Percentiles rank a stretch among this genome's conserved stretches.
Evolutionary conservation across 2,113 vertebrate genomes (phyloP).

Genomic region (Toxotes jaculatrix): DNA sequence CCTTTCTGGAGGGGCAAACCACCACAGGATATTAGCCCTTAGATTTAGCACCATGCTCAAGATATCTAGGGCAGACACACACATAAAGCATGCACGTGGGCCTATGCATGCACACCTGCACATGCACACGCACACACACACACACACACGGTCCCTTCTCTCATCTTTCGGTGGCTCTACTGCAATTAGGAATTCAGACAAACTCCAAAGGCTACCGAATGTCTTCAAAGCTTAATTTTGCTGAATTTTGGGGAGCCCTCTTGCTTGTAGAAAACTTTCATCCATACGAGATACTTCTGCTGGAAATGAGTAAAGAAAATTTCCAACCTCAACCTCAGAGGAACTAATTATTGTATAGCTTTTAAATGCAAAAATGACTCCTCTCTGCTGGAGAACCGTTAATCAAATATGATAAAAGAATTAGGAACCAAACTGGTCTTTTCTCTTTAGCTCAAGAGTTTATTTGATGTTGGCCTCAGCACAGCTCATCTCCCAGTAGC

Average conservation of each 20-base stretch:
- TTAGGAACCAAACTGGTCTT: constrained; percentile 64
- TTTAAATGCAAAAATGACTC: constrained; percentile 77
- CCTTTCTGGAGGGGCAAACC: constrained; percentile 60
- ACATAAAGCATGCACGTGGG: constrained; percentile 67
- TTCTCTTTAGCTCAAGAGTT: constrained; percentile 52
- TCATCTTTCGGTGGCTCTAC: constrained; percentile 57
- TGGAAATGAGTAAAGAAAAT: constrained; percentile 72
- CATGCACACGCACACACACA: constrained; percentile 22
- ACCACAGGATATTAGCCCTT: constrained; percentile 67
- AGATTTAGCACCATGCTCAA: constrained; percentile 69
- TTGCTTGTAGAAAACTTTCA: constrained; percentile 71
- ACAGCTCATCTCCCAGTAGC: constrained; percentile 35
- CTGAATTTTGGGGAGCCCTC: constrained; percentile 78
- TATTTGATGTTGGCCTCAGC: constrained; percentile 54
- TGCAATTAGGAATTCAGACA: constrained; percentile 70
- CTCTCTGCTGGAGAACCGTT: constrained; percentile 68
- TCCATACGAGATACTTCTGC: constrained; percentile 64
- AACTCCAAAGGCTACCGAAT: constrained; percentile 71
- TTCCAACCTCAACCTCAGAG: constrained; percentile 77
- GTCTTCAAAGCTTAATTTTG: constrained; percentile 84
- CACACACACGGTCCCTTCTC: constrained; percentile 41
- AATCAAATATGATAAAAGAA: constrained; percentile 84
- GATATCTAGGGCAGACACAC: constrained; percentile 73
- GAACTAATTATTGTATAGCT: constrained; percentile 84
- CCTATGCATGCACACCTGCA: constrained; percentile 52